Conservation (phyloP, 2,797 vertebrate genomes). For the Neosalanx taihuensis region DNA sequence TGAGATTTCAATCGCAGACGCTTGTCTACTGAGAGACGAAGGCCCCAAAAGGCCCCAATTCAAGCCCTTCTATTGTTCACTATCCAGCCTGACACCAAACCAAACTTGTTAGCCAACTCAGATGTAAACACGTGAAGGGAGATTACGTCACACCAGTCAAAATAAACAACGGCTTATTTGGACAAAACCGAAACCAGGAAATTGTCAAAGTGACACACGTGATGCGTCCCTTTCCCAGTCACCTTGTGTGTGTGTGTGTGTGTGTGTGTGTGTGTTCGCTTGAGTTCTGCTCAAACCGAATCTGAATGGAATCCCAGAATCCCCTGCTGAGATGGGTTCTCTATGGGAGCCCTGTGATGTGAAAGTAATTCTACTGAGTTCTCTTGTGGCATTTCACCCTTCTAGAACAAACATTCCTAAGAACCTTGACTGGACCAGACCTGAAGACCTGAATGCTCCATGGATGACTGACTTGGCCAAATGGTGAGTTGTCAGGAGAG, state of each 20-base stretch:
- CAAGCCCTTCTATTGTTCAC: not conserved
- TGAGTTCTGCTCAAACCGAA: conserved; percentile 62
- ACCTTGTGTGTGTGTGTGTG: not conserved
- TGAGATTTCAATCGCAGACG: not conserved
- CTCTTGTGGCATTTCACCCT: conserved; percentile 69
- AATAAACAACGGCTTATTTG: too few relatives aligned
- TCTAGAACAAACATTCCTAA: conserved; percentile 66
- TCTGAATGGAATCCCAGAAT: conserved; percentile 61
- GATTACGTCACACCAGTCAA: conserved; percentile 4
- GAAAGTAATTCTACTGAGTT: conserved; percentile 77
- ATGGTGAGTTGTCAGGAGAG: conserved; percentile 57
- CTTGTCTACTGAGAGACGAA: too few relatives aligned
- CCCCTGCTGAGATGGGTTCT: conserved; percentile 65
- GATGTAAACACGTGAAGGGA: conserved; percentile 20
- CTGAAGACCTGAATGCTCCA: conserved; percentile 65
- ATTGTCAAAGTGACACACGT: conserved; percentile 46
- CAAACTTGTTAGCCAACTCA: conserved; percentile 27
- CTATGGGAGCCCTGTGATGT: conserved; percentile 72
- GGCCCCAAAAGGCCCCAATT: not conserved
- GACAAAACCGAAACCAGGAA: too few relatives aligned
- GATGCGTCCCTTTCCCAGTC: conserved; percentile 46
- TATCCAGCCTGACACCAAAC: not conserved
- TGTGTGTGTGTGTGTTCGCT: conserved; percentile 6
- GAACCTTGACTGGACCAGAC: conserved; percentile 58
- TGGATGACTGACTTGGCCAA: conserved; percentile 71